Conservation (phyloP, 2,113 vertebrate species). For the Urocynchramus pylzowi region DNA sequence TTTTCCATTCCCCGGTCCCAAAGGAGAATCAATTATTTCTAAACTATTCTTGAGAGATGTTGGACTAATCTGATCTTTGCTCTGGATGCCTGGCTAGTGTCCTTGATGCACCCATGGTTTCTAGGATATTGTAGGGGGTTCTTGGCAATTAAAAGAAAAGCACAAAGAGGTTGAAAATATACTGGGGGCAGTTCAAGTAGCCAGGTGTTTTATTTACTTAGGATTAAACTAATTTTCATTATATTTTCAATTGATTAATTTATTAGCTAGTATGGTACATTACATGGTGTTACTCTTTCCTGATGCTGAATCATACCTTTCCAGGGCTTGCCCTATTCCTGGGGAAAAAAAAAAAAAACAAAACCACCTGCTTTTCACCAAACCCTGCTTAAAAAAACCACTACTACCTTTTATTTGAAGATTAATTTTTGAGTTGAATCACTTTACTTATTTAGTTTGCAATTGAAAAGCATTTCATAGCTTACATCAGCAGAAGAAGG, state of each 20-base stretch:
- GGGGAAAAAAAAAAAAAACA: not conserved
- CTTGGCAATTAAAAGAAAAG: not conserved
- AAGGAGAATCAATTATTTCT: constrained; percentile 24
- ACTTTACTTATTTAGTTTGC: not conserved
- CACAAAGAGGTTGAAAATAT: not conserved
- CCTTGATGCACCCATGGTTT: not conserved
- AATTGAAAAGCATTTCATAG: not conserved
- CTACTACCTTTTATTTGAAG: not conserved
- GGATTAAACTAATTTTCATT: not conserved
- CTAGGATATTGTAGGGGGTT: not conserved
- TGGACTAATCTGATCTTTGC: constrained; percentile 4
- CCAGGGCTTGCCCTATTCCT: not conserved
- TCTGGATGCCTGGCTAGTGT: not conserved
- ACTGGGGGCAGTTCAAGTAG: not conserved
- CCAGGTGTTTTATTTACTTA: not conserved
- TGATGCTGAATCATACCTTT: not conserved
- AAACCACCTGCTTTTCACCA: not conserved
- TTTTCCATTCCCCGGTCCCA: not conserved
- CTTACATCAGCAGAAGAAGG: not conserved
- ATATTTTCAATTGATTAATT: not conserved
- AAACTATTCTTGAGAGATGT: not conserved
- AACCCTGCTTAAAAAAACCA: not conserved
- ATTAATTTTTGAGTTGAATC: not conserved
- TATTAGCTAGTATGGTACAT: not conserved
- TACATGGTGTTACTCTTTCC: not conserved